Base-by-base conservation (phyloP, 2,113 vertebrate species). In the Sorex araneus region DNA sequence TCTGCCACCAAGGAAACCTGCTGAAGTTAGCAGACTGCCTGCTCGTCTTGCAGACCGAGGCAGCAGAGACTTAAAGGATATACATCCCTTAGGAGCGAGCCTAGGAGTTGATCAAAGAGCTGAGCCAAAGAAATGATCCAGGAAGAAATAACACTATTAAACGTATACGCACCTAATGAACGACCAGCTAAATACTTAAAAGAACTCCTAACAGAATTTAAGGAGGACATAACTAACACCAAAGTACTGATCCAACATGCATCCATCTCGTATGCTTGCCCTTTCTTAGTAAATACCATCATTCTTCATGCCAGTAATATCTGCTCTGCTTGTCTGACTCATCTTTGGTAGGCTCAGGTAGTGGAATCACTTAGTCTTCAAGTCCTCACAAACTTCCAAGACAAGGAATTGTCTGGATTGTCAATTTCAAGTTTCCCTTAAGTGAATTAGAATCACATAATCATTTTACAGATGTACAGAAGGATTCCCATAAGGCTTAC, bases 1-100 rank as follows among this genome's bases (percentile, higher is more conserved):
- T 94, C 80, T 23, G 27, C 81, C 83, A 21, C 28, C 69, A 43
- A 87, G 69, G 36, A 84, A 47, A 78, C 40, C 74, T 64, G 45
- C 94, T 60, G 74, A 90, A 86, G 47, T 74, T 77, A 67, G 81
- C 19, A 32, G 50, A 60, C 32, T 27, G 1, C 7, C 40, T 40
- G 40, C 40, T 40, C 40, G 7, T 40, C 40, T 40, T 40, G 40
- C 40, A 40, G 40, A 40, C 40, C 40, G 40, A 40, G 34, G 76
- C 23, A 28, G 66, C 50, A n/a, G 67, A 69, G 74, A 82, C 40
- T 36, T 10, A 45, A 45, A 45, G 27, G 40, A 45, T n/a, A 25
- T 15, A 36, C 4, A 3, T 40, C 19, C 84, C 86, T 57, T 36
- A 43, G 45, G 21, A 66, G 60, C 47, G 60, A 78, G 27, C 18